phyloP scores from a whole-genome alignment of 2,888 invertebrate species.

The Euzophera pinguis region DNA sequence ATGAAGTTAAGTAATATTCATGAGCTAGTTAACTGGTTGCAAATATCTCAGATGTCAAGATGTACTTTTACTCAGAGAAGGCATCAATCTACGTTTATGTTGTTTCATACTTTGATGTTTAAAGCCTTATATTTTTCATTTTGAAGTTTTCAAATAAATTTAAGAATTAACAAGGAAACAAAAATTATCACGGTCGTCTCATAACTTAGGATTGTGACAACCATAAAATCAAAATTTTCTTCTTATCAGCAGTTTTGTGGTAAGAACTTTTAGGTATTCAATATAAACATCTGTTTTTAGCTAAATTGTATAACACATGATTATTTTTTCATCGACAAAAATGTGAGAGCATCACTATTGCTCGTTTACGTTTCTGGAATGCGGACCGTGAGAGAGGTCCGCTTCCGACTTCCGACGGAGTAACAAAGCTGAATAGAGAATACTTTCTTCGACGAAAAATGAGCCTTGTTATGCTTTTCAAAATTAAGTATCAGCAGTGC shows the following conservation, averaged over 20 bases:
- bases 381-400: slow-evolving; percentile 27
- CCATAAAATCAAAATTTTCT: no score
- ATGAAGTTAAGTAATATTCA: slow-evolving; percentile 11
- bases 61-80: background rate
- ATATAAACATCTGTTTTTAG: no score
- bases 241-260: no score
- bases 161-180: no score
- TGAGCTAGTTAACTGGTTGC: background rate
- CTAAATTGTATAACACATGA: no score
- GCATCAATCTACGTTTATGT: background rate
- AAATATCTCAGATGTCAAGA: slow-evolving; percentile 8
- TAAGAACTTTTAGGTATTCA: no score
- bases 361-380: slow-evolving; percentile 29
- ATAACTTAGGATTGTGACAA: no score
- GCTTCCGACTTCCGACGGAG: slow-evolving; percentile 23
- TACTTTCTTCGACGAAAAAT: slow-evolving; percentile 11
- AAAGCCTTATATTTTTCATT: no score
- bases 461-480: no score
- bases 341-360: slow-evolving; percentile 8
- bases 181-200: no score
- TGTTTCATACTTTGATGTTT: background rate
- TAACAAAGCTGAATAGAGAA: slow-evolving; percentile 29
- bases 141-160: no score
- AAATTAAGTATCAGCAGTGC: no score
- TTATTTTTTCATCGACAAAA: background rate